Base-by-base conservation (phyloP, 2,113 vertebrate species). In the Microtus montanus region DNA sequence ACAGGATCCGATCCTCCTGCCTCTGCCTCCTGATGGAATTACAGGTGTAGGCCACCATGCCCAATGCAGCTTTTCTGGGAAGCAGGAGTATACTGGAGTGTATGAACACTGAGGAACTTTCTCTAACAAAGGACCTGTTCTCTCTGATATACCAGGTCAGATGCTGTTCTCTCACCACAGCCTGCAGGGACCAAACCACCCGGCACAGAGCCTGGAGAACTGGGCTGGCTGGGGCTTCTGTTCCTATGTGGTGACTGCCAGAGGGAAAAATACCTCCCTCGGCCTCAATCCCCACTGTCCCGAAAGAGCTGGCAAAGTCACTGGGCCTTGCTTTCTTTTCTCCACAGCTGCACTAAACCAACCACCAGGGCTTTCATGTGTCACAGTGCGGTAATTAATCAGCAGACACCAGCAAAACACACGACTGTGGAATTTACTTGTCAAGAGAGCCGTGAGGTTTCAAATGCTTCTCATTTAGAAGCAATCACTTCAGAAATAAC, bases 401-500 rank as follows among this genome's bases (percentile, higher is more conserved):
- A 97, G 96, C 95, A 96, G 92, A 96, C 95, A 97, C 89, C 87
- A 96, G 93, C 93, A 97, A 97, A 95, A 94, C 79, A 96, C 94
- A 94, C 24, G 93, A 80, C 89, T 86, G 49, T 83, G 92, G 91
- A 97, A 96, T 89, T 93, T 85, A 97, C 92, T 96, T 68, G 86
- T 96, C 92, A 96, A 94, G 94, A 96, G 96, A 96, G 68, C 87
- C 84, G 87, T 92, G 96, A 97, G 96, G 96, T 89, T 97, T 96
- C 96, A 94, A 97, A 96, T 74, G 77, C 78, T 82, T 96, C 93
- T 97, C 83, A 77, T 90, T 96, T 97, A 95, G 94, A 94, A 97
- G 96, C 87, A 88, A 96, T 89, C 83, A 92, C 94, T 96, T 94
- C 95, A 95, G 95, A 97, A 98, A 97, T 97, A 97, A 96, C 96